A percentile compares a stretch with the other conserved stretches of the same genome.
Evolutionary conservation across 2,113 vertebrate species (phyloP).

Genomic region (Semicossyphus pulcher): DNA sequence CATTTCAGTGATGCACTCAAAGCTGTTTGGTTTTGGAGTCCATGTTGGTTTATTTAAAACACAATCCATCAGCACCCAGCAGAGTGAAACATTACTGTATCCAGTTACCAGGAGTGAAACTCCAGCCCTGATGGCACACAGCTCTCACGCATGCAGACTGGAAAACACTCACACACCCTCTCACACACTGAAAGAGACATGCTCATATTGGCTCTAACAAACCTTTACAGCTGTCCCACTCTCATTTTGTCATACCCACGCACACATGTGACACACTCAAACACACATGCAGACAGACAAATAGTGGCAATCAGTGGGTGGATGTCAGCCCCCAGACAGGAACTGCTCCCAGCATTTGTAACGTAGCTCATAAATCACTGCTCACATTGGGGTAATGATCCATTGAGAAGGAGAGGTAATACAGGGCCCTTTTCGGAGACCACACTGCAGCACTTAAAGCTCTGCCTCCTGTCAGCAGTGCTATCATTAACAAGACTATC

Average conservation of each 20-base stretch:
- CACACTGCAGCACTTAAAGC: constrained; percentile 18
- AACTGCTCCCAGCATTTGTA: constrained; percentile 61
- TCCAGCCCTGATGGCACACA: constrained; percentile 8
- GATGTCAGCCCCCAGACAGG: constrained; percentile 60
- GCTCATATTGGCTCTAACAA: constrained; percentile 28
- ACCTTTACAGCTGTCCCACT: constrained; percentile 13
- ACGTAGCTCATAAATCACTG: constrained; percentile 65
- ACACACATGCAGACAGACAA: constrained; percentile 46
- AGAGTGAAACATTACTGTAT: constrained; percentile 43
- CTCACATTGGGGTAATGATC: constrained; percentile 55
- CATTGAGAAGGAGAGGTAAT: constrained; percentile 47
- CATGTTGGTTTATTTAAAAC: constrained; percentile 24
- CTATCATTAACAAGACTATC: constrained; percentile 32
- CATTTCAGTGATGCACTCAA: constrained; percentile 13
- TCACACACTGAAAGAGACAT: constrained; percentile 33
- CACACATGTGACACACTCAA: constrained; percentile 24
- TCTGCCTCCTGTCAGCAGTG: constrained; percentile 26
- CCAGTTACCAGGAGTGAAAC: constrained; percentile 50
- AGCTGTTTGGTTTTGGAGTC: constrained; percentile 29
- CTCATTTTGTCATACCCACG: constrained; percentile 11
- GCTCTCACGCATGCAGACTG: constrained; percentile 45
- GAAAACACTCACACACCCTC: constrained; percentile 25
- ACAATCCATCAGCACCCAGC: constrained; percentile 42
- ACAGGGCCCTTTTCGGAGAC: constrained; percentile 44
- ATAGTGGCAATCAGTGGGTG: constrained; percentile 61